Evolutionary conservation across 2,113 vertebrate genomes (phyloP), one percentile per base, ranked within the genome.

Genomic region (Athene noctua): DNA sequence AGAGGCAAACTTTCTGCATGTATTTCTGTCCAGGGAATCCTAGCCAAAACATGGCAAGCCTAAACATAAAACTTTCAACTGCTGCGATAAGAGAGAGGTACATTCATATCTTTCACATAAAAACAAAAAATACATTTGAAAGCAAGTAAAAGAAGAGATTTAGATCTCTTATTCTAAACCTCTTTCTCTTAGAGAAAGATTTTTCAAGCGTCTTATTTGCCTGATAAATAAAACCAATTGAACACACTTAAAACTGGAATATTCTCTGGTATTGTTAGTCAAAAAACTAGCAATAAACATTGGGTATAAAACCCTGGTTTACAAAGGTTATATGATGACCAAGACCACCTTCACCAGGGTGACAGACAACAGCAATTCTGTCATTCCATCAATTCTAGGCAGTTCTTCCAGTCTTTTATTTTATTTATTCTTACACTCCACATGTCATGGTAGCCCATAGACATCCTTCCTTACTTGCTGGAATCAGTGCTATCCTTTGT

Each of bases 51-150:
- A 96, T 13, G 11, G 86, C 47, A 89, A 95, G 68, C 12, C 91
- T 89, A 86, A 94, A 81, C 68, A 80, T 84, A 96, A 96, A 95
- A 80, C 68, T 91, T 81, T 63, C 80, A 84, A 42, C 83, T 0
- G 26, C 80, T 78, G 51, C 29, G 83, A 73, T 29, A 79, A 79
- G n/a, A 79, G 80, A 95, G 80, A 68, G 38, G n/a, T 73, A 91
- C 89, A 91, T 94, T 92, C 75, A 86, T 91, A 83, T 86, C 63
- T 97, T 93, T 84, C 83, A 92, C 80, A 88, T 88, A 92, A 93
- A 72, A 80, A 36, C 15, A 90, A 82, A 82, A 88, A 65, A 25
- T 9, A 68, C 34, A 78, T 78, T 62, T 71, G 32, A 83, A 95
- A 90, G 72, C 26, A 91, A 84, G 17, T 13, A 51, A 5, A 77